Evolutionary conservation across 2,113 vertebrate genomes (phyloP), one percentile per base, ranked within the genome.

Genomic region (Cyrtonyx montezumae): DNA sequence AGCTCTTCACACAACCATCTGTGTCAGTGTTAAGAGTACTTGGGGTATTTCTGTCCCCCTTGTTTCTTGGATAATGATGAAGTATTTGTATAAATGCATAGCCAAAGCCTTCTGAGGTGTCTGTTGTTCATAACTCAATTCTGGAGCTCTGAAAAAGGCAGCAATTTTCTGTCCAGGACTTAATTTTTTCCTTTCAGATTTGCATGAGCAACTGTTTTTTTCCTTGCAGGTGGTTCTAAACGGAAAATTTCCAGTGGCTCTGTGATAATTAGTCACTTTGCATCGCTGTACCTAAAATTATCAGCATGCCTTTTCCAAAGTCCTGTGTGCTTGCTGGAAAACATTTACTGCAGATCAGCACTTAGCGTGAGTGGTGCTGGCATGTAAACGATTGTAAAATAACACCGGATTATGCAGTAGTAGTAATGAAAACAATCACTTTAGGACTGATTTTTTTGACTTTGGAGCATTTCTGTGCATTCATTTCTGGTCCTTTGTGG

Each of bases 171-270:
- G 42, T 42, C 46, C 5, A 0, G 43, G 51, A 71, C 79, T 90
- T 88, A 20, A 66, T 95, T 79, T 94, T 95, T 95, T 94, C 93
- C 95, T 86, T 90, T 86, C 62, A 80, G 30, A 34, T 87, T 91
- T 80, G 58, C 40, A 3, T 79, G 80, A 80, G 62, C 73, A 53
- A 92, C 46, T 45, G 23, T 5, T 56, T 22, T 81, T 79, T 63
- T 6, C 37, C 79, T 90, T 88, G 36, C 76, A 96, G 73, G 87
- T 25, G 9, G 71, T 82, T 91, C 58, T 70, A 75, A 92, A 61
- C 28, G 80, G 82, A 91, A 78, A 55, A 66, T 86, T 88, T 91
- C 79, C 82, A 79, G 0, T 37, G 46, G 45, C 53, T 81, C 53
- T 86, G 68, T 86, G 82, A 21, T 78, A 67, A 48, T 30, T 23